phyloP scores from a whole-genome alignment of 2,113 vertebrate genomes.

The Parus major region DNA sequence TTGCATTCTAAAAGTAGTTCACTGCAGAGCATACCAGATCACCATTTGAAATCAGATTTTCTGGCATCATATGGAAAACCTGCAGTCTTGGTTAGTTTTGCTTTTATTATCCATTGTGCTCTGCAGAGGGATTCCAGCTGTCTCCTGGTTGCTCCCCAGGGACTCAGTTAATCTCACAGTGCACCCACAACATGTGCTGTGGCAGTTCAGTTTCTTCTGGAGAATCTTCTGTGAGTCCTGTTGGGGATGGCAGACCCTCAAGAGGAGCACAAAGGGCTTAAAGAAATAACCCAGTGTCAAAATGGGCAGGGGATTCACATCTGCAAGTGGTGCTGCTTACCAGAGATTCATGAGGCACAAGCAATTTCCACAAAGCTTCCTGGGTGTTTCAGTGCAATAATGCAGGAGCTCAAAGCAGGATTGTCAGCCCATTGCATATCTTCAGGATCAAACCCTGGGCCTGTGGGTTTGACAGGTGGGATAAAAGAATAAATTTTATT shows the following conservation, averaged over 20 bases:
- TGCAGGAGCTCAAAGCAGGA: not conserved
- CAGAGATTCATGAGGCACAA: not conserved
- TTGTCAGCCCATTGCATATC: not conserved
- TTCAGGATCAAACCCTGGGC: not conserved
- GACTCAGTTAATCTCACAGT: not conserved
- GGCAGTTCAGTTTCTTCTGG: not conserved
- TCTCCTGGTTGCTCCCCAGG: not conserved
- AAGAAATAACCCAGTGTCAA: not conserved
- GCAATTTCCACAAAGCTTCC: not conserved
- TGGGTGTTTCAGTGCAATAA: not conserved
- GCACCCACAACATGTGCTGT: not conserved
- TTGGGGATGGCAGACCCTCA: not conserved
- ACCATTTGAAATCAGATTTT: not conserved
- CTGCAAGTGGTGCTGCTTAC: not conserved
- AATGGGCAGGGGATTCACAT: not conserved
- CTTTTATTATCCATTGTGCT: not conserved
- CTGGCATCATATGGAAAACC: not conserved
- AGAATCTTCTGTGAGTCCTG: not conserved
- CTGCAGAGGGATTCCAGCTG: not conserved
- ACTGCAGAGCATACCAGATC: not conserved
- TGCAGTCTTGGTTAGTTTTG: not conserved
- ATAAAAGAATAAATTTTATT: not conserved
- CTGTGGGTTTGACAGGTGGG: not conserved
- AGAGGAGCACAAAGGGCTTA: not conserved
- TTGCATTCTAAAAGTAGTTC: not conserved